Conservation (phyloP, 2,113 vertebrate genomes). For the Clarias gariepinus region DNA sequence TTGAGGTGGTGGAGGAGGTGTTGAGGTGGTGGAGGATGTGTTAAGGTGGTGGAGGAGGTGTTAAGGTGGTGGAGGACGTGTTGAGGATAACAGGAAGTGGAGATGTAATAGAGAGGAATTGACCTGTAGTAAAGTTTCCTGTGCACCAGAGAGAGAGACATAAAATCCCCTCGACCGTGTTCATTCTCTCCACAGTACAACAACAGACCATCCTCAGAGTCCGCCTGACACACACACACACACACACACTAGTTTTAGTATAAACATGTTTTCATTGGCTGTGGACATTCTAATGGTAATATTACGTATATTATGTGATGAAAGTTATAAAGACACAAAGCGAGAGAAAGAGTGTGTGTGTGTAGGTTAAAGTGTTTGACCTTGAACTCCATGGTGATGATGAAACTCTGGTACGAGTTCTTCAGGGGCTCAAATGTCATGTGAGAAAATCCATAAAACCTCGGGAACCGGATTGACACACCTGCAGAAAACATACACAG, state of each 20-base stretch:
- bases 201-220: constrained; percentile 86
- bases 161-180: constrained; percentile 87
- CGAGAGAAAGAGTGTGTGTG: background rate
- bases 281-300: background rate
- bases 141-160: constrained; percentile 81
- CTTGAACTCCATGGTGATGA: constrained; percentile 92
- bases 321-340: background rate
- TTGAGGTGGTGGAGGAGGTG: background rate
- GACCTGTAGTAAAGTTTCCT: constrained; percentile 89
- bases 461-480: constrained; percentile 85
- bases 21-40: background rate
- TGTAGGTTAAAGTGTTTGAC: constrained; percentile 65
- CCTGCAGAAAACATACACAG: constrained; percentile 67
- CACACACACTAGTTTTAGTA: constrained; percentile 5
- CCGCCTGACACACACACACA: constrained; percentile 73
- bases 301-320: background rate
- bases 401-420: constrained; percentile 92
- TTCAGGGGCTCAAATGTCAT: constrained; percentile 94
- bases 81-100: background rate
- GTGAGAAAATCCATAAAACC: constrained; percentile 91
- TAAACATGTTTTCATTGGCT: background rate
- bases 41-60: background rate
- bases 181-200: constrained; percentile 95
- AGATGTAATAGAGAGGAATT: background rate
- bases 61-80: background rate